Evolutionary conservation across 2,113 vertebrate species (phyloP).

Genomic region (Pipra filicauda): DNA sequence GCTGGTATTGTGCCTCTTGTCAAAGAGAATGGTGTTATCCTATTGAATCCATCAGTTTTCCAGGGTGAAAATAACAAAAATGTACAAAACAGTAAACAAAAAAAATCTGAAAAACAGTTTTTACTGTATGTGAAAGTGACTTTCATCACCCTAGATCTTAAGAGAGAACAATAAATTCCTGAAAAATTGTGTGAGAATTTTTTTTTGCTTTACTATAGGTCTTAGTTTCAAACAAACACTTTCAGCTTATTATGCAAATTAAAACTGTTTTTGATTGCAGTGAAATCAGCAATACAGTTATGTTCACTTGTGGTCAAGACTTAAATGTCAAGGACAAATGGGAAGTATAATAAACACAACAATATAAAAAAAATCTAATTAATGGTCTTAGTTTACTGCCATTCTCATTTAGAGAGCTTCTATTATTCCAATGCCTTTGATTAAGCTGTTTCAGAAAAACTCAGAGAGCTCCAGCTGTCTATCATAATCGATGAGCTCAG

Average conservation of each 20-base stretch:
- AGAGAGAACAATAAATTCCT: neutral
- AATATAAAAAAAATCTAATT: neutral
- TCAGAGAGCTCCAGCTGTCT: constrained; percentile 39
- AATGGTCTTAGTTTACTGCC: neutral
- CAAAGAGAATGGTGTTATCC: constrained; percentile 3
- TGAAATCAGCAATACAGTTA: neutral
- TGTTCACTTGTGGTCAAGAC: neutral
- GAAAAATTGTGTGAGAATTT: neutral
- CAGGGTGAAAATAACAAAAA: neutral
- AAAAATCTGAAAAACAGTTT: neutral
- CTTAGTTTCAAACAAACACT: neutral
- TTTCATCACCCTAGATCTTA: neutral
- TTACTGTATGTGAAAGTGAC: neutral
- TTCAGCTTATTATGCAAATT: constrained; percentile 19
- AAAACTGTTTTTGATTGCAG: neutral
- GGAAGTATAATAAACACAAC: constrained; percentile 2
- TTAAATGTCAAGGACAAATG: constrained; percentile 10
- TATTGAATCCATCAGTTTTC: neutral
- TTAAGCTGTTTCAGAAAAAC: neutral
- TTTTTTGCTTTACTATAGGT: neutral
- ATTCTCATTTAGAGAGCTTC: constrained; percentile 21
- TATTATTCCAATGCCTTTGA: constrained; percentile 22
- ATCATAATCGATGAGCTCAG: constrained; percentile 20
- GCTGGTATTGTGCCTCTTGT: constrained; percentile 15
- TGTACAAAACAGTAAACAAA: neutral